Base-by-base conservation (phyloP, 2,888 invertebrate genomes). In the Zele albiditarsus region DNA sequence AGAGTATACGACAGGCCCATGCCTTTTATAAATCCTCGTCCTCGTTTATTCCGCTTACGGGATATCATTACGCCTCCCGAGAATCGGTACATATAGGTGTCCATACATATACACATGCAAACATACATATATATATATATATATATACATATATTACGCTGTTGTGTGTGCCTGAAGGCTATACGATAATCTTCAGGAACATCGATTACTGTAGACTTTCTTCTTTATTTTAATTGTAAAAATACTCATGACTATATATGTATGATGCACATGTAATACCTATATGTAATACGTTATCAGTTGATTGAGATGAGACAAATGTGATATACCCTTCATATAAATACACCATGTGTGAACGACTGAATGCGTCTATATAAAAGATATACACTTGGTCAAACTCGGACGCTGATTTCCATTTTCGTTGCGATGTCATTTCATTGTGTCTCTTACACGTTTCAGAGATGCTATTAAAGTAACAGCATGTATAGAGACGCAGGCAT, bases 1-100 rank as follows among this genome's bases (percentile, higher is more conserved):
- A 86, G 84, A 78, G 86, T 68, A n/a, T n/a, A 80, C 82, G 82
- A 84, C 80, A 84, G 82, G 80, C 86, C 86, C 86, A 86, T 85
- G 87, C 87, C 87, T 87, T 86, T 86, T 87, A 86, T 86, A 87
- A 86, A 86, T 86, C 86, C 86, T 87, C 86, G 86, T 84, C 86
- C 87, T 84, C 86, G 83, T 86, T 86, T 83, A 71, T 82, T 80
- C 78, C 77, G 80, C 75, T 68, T 79, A 78, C 77, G 77, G 80
- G 82, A 74, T 83, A 82, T 84, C 82, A 86, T 86, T 87, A 84
- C 82, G 82, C 83, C 83, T 85, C 84, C 81, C 82, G 82, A 83
- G 84, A 85, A 86, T 85, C 84, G 82, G 78, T 74, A 65, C 20
- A 49, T 28, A 53, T n/a, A 27, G 57, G 69, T 63, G 20, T 71